Evolutionary conservation across 2,113 vertebrate species (phyloP), one percentile per base, ranked within the genome.

Genomic region (Elephas maximus): DNA sequence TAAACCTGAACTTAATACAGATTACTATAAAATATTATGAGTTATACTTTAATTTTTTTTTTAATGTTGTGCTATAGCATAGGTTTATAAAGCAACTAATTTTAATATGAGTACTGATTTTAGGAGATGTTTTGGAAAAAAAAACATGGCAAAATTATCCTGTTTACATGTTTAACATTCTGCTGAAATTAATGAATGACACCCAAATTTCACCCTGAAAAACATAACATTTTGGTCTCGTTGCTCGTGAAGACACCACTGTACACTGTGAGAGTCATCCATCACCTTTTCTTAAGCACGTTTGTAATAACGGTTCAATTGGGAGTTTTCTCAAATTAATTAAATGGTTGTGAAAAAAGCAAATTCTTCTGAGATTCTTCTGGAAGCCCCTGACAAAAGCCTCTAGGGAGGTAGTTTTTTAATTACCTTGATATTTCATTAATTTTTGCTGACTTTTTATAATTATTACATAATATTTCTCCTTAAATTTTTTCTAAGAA

Each of bases 301-400:
- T 90, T 91, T 97, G 91, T 86, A 97, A 45, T 28, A 95, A 76
- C 4, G 17, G 95, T 88, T 91, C 76, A 94, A 76, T 37, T 53
- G 96, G 81, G 92, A 98, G 17, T 96, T 95, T 95, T 91, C 92
- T 96, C 84, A 92, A 89, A 94, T 94, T 98, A 98, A 98, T 98
- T 98, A 96, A 97, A 96, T 74, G 77, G 81, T 82, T 92, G 45
- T 93, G 76, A 95, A 97, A 93, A 12, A 97, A 74, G 80, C 84
- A 98, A 97, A 98, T 73, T 97, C 95, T 97, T 98, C 95, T 92
- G 97, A 98, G 98, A 97, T 92, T 88, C 92, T 93, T 96, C 93
- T 96, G 82, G 86, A 98, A 98, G 95, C 88, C 88, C 93, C 91
- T 97, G 96, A 80, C 53, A 85, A 57, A 95, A 96, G 80, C 89